phyloP scores from a whole-genome alignment of 1,140 invertebrate species.

The Aricia agestis region DNA sequence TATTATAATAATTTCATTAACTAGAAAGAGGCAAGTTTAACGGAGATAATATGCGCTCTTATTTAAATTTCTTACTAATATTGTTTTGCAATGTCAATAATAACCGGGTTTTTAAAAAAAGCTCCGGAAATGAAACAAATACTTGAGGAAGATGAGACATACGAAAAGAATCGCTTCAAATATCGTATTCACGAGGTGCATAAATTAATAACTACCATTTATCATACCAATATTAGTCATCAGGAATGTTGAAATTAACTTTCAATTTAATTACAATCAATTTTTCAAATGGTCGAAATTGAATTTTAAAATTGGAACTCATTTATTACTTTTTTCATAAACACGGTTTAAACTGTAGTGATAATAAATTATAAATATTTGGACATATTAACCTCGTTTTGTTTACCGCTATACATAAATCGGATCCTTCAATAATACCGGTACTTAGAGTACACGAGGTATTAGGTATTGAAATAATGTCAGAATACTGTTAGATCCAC shows the following conservation, averaged over 20 bases:
- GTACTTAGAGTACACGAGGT: background rate
- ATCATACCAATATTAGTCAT: no score
- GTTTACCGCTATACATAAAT: slow-evolving; percentile 13
- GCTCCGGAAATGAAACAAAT: no score
- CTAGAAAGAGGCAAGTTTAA: no score
- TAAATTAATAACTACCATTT: no score
- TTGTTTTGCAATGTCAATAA: no score
- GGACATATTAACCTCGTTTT: slow-evolving; percentile 5
- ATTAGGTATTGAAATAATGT: slow-evolving; percentile 17
- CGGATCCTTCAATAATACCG: background rate
- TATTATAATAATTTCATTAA: no score
- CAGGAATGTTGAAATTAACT: background rate
- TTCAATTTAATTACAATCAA: background rate
- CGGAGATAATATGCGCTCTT: no score
- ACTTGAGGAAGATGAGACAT: no score
- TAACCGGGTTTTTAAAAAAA: no score
- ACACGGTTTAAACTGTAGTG: background rate
- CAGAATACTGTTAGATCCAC: slow-evolving; percentile 7
- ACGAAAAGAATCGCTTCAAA: no score
- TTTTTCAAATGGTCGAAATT: background rate
- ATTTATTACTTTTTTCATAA: background rate
- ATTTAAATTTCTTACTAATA: no score
- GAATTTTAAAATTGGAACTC: background rate
- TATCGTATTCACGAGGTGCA: no score
- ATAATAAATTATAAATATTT: background rate